These are phyloP conservation scores for Temnothorax curvispinosus DNA, from an alignment of 1,140 invertebrate genomes.

Conservation along the genomic window DNA sequence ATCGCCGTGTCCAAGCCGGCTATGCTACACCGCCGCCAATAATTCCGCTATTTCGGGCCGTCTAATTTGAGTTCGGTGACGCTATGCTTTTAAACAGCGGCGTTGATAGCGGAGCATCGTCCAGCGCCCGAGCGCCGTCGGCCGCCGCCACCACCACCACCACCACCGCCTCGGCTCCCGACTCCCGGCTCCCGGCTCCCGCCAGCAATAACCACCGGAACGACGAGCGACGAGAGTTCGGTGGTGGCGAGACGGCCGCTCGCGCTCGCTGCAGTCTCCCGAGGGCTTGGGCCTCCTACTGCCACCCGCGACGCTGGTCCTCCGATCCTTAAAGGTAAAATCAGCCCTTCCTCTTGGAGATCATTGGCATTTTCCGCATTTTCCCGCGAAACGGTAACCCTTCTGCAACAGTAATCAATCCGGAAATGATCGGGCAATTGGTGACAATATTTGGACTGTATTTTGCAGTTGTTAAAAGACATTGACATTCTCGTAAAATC, in stretches of 20 bases:
- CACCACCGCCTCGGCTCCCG: background rate
- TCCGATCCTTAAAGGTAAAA: constrained; percentile 79
- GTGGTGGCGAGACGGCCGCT: constrained; percentile 62
- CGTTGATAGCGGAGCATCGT: constrained; percentile 66
- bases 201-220: constrained; percentile 74
- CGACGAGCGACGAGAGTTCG: constrained; percentile 66
- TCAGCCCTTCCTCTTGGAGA: constrained; percentile 10
- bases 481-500: background rate
- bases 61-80: constrained; percentile 83
- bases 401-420: background rate
- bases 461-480: background rate
- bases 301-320: constrained; percentile 57
- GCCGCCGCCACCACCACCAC: constrained; percentile 30
- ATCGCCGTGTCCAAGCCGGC: constrained; percentile 63
- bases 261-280: constrained; percentile 79
- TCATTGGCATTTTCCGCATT: background rate
- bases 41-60: constrained; percentile 83
- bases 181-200: no score
- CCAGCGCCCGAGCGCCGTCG: constrained; percentile 44
- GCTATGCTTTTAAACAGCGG: constrained; percentile 79
- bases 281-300: constrained; percentile 77
- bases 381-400: background rate
- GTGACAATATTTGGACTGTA: background rate
- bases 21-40: constrained; percentile 77
- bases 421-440: background rate